Conservation (phyloP, 2,113 vertebrate species). For the Catharus bicknelli region DNA sequence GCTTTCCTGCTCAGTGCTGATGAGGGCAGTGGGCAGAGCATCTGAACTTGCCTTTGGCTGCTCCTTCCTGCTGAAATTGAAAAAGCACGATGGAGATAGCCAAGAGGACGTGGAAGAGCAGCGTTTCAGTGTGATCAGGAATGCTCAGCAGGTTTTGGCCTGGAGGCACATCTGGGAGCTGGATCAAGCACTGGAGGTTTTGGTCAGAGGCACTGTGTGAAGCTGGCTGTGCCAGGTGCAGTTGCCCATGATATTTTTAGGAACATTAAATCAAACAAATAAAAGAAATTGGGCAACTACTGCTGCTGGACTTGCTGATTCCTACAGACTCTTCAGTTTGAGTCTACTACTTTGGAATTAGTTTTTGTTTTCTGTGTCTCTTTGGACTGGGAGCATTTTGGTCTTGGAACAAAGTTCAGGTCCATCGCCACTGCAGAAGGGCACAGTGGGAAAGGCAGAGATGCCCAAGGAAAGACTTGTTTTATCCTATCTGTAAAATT, state of each 20-base stretch:
- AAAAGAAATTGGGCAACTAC: background rate
- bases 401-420: rapidly evolving
- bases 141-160: background rate
- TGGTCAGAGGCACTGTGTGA: background rate
- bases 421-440: background rate
- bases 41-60: rapidly evolving
- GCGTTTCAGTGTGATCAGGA: too few relatives aligned
- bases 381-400: background rate
- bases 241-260: background rate
- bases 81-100: background rate
- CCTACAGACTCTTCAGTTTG: background rate
- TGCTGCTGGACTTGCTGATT: background rate
- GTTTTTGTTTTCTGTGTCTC: background rate
- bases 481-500: background rate
- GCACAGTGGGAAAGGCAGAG: background rate
- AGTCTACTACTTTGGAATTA: background rate
- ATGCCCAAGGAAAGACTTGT: background rate
- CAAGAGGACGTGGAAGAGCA: background rate
- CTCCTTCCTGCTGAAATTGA: background rate
- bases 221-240: background rate
- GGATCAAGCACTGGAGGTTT: background rate
- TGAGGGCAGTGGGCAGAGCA: background rate
- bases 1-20: background rate
- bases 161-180: background rate
- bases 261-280: background rate